Percentiles rank a stretch among this genome's conserved stretches.
Conservation (phyloP, 2,797 vertebrate genomes). For the Botia kubotai region DNA sequence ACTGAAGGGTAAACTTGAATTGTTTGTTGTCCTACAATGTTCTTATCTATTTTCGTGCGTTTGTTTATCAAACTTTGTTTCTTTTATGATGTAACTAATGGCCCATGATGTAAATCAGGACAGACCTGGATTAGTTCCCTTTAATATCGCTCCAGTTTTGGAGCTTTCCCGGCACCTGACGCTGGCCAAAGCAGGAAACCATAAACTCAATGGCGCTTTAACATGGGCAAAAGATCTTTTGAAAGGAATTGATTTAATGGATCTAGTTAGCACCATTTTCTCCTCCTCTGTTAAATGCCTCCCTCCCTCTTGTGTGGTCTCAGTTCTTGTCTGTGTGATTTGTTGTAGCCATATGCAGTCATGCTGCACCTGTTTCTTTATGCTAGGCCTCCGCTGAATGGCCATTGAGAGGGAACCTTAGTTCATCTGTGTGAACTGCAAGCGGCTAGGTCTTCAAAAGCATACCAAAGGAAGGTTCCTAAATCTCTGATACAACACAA, state of each 20-base stretch:
- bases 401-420: constrained; percentile 45
- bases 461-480: constrained; percentile 40
- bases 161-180: constrained; percentile 20
- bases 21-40: not conserved
- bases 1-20: constrained; percentile 1
- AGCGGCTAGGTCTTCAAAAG: constrained; percentile 34
- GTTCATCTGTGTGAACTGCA: constrained; percentile 42
- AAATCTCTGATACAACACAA: constrained; percentile 56
- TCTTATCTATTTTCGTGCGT: constrained; percentile 40
- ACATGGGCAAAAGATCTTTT: constrained; percentile 33
- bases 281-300: constrained; percentile 1
- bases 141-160: constrained; percentile 52
- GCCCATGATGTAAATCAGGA: constrained; percentile 9
- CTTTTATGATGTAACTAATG: constrained; percentile 6
- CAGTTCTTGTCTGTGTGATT: constrained; percentile 59
- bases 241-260: constrained; percentile 56
- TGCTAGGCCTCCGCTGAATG: constrained; percentile 46
- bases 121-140: constrained; percentile 52
- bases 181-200: constrained; percentile 51
- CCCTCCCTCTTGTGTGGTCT: constrained; percentile 59
- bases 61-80: constrained; percentile 40
- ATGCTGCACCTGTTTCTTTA: constrained; percentile 62
- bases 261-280: constrained; percentile 46
- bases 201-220: constrained; percentile 35
- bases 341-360: constrained; percentile 54